Conservation (phyloP, 2,113 vertebrate genomes). For the Podocnemis expansa region DNA sequence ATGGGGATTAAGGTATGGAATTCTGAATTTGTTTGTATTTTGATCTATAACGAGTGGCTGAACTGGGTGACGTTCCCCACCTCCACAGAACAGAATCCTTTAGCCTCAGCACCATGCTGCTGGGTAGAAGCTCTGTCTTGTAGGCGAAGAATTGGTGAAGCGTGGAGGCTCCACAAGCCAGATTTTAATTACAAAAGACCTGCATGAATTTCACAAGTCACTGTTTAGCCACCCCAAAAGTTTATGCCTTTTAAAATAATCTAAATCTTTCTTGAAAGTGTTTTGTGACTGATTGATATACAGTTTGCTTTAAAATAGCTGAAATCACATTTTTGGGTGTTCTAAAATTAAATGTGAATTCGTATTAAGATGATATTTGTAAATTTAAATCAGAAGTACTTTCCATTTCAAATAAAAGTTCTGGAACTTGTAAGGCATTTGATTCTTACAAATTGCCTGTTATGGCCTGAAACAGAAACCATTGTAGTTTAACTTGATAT, state of each 20-base stretch:
- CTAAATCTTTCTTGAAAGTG: background rate
- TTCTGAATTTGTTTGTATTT: background rate
- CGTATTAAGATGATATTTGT: fast-evolving
- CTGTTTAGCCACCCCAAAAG: too few relatives aligned
- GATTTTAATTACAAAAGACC: too few relatives aligned
- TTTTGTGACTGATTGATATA: background rate
- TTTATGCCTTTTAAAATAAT: background rate
- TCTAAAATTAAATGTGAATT: background rate
- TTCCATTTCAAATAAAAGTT: background rate
- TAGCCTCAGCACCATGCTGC: too few relatives aligned
- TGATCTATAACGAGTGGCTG: too few relatives aligned
- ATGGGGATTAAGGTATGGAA: conserved; percentile 97
- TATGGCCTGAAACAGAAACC: background rate
- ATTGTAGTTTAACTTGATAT: background rate
- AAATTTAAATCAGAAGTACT: background rate
- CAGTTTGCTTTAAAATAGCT: background rate
- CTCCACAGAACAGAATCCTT: too few relatives aligned
- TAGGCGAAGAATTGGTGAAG: too few relatives aligned
- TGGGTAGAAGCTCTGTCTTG: too few relatives aligned
- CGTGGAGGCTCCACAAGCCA: too few relatives aligned
- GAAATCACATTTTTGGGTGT: background rate
- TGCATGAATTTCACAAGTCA: too few relatives aligned
- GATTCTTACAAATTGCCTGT: background rate
- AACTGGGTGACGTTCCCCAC: too few relatives aligned
- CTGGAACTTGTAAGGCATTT: background rate